Evolutionary conservation across 2,113 vertebrate species (phyloP).

Genomic region (Anoura caudifer): DNA sequence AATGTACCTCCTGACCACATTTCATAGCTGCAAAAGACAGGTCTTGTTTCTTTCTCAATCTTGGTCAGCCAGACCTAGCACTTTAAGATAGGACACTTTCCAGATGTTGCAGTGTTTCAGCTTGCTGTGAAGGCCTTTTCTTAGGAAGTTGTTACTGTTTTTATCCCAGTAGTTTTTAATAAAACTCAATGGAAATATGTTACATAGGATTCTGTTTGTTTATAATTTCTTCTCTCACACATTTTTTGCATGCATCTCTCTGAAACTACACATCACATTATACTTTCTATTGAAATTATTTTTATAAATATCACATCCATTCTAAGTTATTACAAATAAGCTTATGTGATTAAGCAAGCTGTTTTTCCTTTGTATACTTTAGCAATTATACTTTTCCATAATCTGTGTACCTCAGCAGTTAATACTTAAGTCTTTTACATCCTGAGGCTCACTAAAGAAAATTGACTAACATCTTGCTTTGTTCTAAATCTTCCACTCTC

Average conservation of each 20-base stretch:
- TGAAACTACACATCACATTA: not conserved
- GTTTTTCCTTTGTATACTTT: not conserved
- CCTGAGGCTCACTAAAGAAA: not conserved
- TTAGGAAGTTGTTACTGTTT: not conserved
- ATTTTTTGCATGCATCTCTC: not conserved
- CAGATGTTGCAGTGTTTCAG: not conserved
- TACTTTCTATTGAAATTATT: not conserved
- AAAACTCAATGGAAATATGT: not conserved
- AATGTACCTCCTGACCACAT: fast-evolving
- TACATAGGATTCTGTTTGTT: not conserved
- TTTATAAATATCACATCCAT: not conserved
- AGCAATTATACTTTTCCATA: not conserved
- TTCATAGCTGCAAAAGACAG: not conserved
- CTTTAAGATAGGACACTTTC: not conserved
- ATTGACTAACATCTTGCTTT: not conserved
- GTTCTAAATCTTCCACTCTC: not conserved
- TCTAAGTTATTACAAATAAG: not conserved
- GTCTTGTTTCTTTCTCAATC: not conserved
- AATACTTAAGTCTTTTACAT: not conserved
- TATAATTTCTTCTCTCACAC: not conserved
- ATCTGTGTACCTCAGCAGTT: not conserved
- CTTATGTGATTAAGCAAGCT: no score
- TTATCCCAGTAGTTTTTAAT: not conserved
- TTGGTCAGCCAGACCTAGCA: not conserved
- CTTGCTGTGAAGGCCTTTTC: not conserved